phyloP scores from a whole-genome alignment of 2,888 invertebrate genomes.

The Platycheirus albimanus region DNA sequence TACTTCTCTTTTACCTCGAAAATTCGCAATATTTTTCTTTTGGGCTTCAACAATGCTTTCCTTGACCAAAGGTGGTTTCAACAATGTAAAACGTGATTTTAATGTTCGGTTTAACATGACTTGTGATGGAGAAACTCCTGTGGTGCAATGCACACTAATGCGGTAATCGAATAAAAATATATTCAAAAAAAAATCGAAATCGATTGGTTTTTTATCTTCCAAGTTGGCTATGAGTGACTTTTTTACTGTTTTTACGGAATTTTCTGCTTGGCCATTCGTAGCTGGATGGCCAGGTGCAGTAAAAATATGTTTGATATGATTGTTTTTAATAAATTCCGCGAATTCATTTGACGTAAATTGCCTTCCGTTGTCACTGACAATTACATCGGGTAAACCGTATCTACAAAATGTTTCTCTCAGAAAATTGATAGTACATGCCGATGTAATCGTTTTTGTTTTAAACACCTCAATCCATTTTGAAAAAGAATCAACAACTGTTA shows the following conservation, averaged over 20 bases:
- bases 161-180: constrained; percentile 56
- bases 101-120: constrained; percentile 46
- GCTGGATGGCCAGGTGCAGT: constrained; percentile 67
- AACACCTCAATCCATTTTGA: constrained; percentile 72
- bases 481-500: constrained; percentile 60
- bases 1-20: constrained; percentile 50
- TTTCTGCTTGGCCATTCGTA: constrained; percentile 68
- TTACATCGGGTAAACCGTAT: constrained; percentile 47
- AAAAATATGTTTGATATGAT: constrained; percentile 28
- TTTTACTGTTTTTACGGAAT: constrained; percentile 75
- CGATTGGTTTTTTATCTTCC: constrained; percentile 12
- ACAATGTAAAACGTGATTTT: constrained; percentile 49
- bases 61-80: constrained; percentile 46
- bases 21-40: constrained; percentile 29
- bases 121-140: constrained; percentile 59
- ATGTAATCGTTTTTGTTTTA: constrained; percentile 6
- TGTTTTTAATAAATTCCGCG: constrained; percentile 12
- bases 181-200: constrained; percentile 49
- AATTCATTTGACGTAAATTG: constrained; percentile 57
- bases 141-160: constrained; percentile 51
- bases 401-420: constrained; percentile 58
- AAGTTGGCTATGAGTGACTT: constrained; percentile 50
- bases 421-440: constrained; percentile 50
- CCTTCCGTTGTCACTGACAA: constrained; percentile 63
- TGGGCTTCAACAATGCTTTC: constrained; percentile 48